Conservation (phyloP, 2,888 invertebrate species). For the Dioctria rufipes region DNA sequence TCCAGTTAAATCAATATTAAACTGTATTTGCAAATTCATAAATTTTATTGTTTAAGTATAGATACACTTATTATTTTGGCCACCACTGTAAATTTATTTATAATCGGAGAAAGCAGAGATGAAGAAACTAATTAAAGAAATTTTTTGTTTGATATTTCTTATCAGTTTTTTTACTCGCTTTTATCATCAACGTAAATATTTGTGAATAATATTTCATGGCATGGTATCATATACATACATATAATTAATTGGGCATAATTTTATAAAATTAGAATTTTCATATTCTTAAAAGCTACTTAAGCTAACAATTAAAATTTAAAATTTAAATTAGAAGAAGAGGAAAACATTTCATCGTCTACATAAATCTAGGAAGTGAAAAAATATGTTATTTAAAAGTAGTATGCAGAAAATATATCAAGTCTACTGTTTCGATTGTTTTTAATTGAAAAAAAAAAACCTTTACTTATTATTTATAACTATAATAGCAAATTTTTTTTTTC, state of each 20-base stretch:
- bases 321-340: not conserved
- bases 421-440: not conserved
- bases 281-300: no score
- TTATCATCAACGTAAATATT: not conserved
- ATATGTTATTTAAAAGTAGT: not conserved
- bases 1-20: no score
- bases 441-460: not conserved
- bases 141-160: not conserved
- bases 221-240: no score
- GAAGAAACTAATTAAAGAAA: not conserved
- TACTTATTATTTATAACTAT: constrained; percentile 15
- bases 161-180: not conserved
- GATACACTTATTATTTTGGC: no score
- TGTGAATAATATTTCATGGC: no score
- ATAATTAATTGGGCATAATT: no score
- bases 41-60: no score
- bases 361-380: constrained; percentile 12
- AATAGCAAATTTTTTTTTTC: constrained; percentile 3
- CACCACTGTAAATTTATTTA: no score
- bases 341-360: constrained; percentile 52
- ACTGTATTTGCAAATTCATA: no score
- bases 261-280: no score
- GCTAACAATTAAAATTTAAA: not conserved
- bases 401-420: not conserved
- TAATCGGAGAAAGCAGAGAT: no score